These are phyloP conservation scores for Drosophila suzukii DNA, from an alignment of 1,140 invertebrate species.

Conservation along the genomic window DNA sequence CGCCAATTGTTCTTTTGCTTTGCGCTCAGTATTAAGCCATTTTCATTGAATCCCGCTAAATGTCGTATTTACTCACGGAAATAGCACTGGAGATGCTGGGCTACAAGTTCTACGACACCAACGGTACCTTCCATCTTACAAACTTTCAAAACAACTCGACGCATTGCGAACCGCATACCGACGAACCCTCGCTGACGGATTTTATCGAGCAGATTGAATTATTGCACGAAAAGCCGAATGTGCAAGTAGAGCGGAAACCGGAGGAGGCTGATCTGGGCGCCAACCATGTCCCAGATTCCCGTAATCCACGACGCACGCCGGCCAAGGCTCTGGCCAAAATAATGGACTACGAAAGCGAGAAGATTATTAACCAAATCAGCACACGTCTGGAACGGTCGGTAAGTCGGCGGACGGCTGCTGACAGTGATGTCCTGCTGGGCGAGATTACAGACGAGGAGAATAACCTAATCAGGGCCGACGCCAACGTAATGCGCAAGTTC, in stretches of 20 bases:
- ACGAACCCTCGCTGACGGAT: conserved; percentile 49
- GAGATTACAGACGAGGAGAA: conserved; percentile 31
- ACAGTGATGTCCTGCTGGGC: background rate
- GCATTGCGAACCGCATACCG: conserved; percentile 33
- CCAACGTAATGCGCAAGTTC: conserved; percentile 46
- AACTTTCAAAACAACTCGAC: conserved; percentile 68
- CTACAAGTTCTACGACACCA: conserved; percentile 80
- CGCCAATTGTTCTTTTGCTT: too few relatives aligned
- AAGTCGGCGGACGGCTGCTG: background rate
- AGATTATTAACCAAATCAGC: conserved; percentile 46
- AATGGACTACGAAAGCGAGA: conserved; percentile 57
- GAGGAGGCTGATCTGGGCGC: background rate
- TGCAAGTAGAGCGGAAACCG: background rate
- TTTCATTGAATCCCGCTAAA: conserved; percentile 11
- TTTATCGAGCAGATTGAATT: conserved; percentile 35
- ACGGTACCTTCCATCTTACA: conserved; percentile 66
- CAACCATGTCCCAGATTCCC: background rate
- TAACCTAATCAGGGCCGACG: conserved; percentile 40
- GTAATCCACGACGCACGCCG: conserved; percentile 33
- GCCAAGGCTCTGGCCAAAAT: conserved; percentile 59
- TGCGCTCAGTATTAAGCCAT: too few relatives aligned
- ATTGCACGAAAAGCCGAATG: background rate
- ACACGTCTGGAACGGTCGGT: conserved; percentile 37
- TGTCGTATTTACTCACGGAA: conserved; percentile 81
- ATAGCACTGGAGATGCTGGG: conserved; percentile 82